Evolutionary conservation across 1,140 invertebrate genomes (phyloP).

Genomic region (Lamellibrachia luymesi): DNA sequence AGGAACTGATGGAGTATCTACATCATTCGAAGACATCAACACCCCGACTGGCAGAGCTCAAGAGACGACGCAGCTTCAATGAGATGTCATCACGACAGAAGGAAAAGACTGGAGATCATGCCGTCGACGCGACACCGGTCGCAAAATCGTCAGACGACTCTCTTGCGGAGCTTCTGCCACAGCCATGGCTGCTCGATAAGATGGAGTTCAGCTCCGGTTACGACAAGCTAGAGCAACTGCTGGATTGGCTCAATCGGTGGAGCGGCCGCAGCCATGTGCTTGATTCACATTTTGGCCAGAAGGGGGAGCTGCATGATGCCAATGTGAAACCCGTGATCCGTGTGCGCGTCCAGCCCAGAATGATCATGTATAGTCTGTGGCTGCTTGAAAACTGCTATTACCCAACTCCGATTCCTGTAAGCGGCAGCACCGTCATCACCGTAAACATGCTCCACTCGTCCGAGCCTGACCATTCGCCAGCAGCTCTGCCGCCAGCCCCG

Average conservation of each 20-base stretch:
- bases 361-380: slow-evolving; percentile 24
- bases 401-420: background rate
- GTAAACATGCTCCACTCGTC: slow-evolving; percentile 3
- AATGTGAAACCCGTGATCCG: slow-evolving; percentile 7
- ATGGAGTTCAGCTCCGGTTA: slow-evolving; percentile 17
- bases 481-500: background rate
- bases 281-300: background rate
- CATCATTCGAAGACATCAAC: background rate
- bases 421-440: slow-evolving; percentile 13
- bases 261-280: slow-evolving; percentile 43
- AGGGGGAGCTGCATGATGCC: background rate
- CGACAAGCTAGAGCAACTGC: slow-evolving; percentile 30
- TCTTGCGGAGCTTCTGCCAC: background rate
- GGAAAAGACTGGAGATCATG: background rate
- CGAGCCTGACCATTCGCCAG: background rate
- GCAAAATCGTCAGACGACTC: background rate
- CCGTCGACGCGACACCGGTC: background rate
- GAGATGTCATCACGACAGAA: background rate
- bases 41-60: background rate
- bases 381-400: slow-evolving; percentile 20
- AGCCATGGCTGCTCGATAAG: slow-evolving; percentile 20
- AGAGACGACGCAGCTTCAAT: slow-evolving; percentile 6
- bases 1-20: background rate
- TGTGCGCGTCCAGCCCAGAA: slow-evolving; percentile 17
- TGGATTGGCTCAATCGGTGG: slow-evolving; percentile 51